Evolutionary conservation across 2,113 vertebrate genomes (phyloP), one percentile per base, ranked within the genome.

Genomic region (Hydrolagus affinis): DNA sequence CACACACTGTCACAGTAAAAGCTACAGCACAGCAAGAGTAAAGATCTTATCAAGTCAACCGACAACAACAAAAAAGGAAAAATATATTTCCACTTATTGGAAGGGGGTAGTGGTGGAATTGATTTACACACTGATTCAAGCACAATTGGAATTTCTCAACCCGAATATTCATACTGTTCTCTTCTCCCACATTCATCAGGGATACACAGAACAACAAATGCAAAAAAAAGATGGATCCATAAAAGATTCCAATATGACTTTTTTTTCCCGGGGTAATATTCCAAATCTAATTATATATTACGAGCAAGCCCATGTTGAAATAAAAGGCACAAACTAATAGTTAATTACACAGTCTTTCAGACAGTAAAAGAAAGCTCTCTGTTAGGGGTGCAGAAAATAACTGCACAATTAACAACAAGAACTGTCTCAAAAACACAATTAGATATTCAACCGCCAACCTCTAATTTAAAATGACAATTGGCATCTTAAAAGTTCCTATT

Each of bases 341-440:
- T 70, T 88, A 92, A 92, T 91, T 90, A 92, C 32, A 87, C 86
- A 71, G 85, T 91, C 88, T 90, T 91, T 90, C 90, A 92, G 69
- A 87, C 86, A 90, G 87, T 28, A 17, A 75, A 75, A 56, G 91
- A 92, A 91, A 92, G 87, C 62, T 86, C 90, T 88, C 91, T 91
- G 87, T 90, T 86, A 87, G 86, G 86, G 57, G 59, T 89, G 60
- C 87, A 17, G 87, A 44, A 69, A 86, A 86, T 88, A 91, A 90
- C 90, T 91, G 88, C 89, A 89, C 89, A 92, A 90, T 90, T 92
- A 89, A 68, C 90, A 91, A 87, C 90, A 87, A 85, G 86, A 89
- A 86, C 69, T 30, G 15, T 10, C 28, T 85, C 89, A 89, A 87
- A 91, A 0, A 88, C 23, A 59, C 11, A 60, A 77, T 77, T 23